Conservation (phyloP, 1,140 invertebrate species). For the Macrobrachium rosenbergii region DNA sequence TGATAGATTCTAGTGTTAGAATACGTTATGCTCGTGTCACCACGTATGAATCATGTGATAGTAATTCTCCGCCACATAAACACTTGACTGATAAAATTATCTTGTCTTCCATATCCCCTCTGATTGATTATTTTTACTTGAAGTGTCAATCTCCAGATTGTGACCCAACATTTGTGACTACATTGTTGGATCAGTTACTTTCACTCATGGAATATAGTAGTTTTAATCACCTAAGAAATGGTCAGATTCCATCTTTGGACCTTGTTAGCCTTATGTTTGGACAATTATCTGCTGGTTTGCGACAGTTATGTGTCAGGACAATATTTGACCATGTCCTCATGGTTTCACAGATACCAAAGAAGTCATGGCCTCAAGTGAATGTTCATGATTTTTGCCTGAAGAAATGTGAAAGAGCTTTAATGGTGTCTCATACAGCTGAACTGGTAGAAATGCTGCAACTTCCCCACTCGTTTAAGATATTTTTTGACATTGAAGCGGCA, state of each 20-base stretch:
- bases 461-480: conserved; percentile 41
- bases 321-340: conserved; percentile 46
- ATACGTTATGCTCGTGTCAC: conserved; percentile 48
- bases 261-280: conserved; percentile 54
- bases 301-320: conserved; percentile 46
- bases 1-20: conserved; percentile 37
- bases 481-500: conserved; percentile 58
- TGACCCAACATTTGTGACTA: background rate
- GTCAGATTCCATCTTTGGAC: conserved; percentile 10
- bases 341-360: conserved; percentile 22
- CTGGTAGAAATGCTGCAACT: conserved; percentile 40
- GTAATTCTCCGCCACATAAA: conserved; percentile 36
- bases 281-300: conserved; percentile 40
- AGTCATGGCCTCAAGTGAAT: background rate
- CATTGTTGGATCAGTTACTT: no score
- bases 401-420: conserved; percentile 37
- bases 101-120: conserved; percentile 39
- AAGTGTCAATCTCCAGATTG: conserved; percentile 18
- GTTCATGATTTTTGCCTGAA: conserved; percentile 31
- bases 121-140: conserved; percentile 39
- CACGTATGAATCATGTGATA: conserved; percentile 6
- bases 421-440: background rate
- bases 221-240: conserved; percentile 27
- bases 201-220: conserved; percentile 14
- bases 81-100: conserved; percentile 51